Percentiles rank a stretch among this genome's conserved stretches.
These are phyloP conservation scores for Anthoptus insignis DNA, from an alignment of 2,888 invertebrate genomes.

Conservation along the genomic window DNA sequence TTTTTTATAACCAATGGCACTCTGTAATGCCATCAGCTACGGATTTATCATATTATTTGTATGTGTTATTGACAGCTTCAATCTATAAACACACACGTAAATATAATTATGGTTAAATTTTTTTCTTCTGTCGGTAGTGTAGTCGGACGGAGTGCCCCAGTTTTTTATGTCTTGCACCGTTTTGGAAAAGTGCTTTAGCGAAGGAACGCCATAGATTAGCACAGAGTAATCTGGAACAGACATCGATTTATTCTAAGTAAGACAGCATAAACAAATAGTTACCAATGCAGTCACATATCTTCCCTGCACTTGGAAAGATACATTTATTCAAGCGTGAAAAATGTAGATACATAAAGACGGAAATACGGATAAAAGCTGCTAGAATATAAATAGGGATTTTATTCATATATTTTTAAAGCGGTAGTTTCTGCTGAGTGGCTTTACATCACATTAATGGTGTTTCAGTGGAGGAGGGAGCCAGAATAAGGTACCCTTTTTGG, in stretches of 20 bases:
- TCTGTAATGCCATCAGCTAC: too few relatives aligned
- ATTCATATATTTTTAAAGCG: conserved; percentile 55
- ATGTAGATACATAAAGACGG: conserved; percentile 36
- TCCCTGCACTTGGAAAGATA: conserved; percentile 25
- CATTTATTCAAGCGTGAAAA: conserved; percentile 37
- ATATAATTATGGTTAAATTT: too few relatives aligned
- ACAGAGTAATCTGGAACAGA: not conserved
- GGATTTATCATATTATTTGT: too few relatives aligned
- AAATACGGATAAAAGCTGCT: conserved; percentile 43
- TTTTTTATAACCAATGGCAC: too few relatives aligned
- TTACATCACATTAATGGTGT: conserved; percentile 43
- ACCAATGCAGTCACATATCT: conserved; percentile 20
- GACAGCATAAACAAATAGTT: conserved; percentile 19
- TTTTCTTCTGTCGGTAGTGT: too few relatives aligned
- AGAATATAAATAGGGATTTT: conserved; percentile 55
- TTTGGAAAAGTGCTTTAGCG: too few relatives aligned
- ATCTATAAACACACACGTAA: too few relatives aligned
- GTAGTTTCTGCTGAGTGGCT: conserved; percentile 52
- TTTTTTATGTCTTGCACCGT: too few relatives aligned
- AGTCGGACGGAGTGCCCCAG: too few relatives aligned
- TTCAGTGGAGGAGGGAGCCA: conserved; percentile 12
- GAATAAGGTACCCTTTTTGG: too few relatives aligned
- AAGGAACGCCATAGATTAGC: too few relatives aligned
- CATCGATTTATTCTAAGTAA: conserved; percentile 7
- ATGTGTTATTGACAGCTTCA: too few relatives aligned